Conservation (phyloP, 2,113 vertebrate genomes). For the Leptobrachium leishanense region DNA sequence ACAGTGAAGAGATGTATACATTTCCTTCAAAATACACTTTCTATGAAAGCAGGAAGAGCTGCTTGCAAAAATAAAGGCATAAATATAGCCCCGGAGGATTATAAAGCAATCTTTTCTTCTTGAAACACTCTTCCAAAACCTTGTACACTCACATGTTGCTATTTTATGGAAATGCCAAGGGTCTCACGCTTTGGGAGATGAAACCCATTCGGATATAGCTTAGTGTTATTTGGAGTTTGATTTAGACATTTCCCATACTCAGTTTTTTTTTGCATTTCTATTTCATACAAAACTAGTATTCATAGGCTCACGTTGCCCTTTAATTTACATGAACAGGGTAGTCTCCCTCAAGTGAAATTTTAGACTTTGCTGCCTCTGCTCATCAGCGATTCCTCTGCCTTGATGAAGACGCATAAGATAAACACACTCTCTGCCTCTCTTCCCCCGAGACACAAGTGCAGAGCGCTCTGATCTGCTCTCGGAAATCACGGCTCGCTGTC, state of each 20-base stretch:
- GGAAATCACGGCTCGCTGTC: slow-evolving; percentile 44
- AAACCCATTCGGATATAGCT: slow-evolving; percentile 19
- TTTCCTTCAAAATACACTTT: no score
- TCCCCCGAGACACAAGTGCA: slow-evolving; percentile 39
- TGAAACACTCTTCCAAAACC: no score
- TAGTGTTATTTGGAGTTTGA: slow-evolving; percentile 22
- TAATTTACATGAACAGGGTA: slow-evolving; percentile 44
- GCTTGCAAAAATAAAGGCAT: no score
- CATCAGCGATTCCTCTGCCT: slow-evolving; percentile 47
- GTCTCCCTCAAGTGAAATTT: slow-evolving; percentile 48
- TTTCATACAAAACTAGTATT: slow-evolving; percentile 22
- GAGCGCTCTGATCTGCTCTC: slow-evolving; percentile 47
- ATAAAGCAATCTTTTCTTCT: no score
- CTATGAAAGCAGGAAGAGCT: no score
- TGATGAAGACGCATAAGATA: slow-evolving; percentile 47
- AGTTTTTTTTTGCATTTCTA: background rate
- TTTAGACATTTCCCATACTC: slow-evolving; percentile 31
- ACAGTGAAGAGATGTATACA: no score
- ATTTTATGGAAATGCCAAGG: slow-evolving; percentile 10
- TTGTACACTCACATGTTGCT: slow-evolving; percentile 9
- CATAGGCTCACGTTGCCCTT: slow-evolving; percentile 16
- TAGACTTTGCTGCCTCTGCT: slow-evolving; percentile 36
- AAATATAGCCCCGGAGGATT: no score
- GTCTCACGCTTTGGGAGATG: slow-evolving; percentile 17
- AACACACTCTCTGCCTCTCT: slow-evolving; percentile 35